These are phyloP conservation scores for Sycophila texana DNA, from an alignment of 2,888 invertebrate genomes.

Conservation along the genomic window DNA sequence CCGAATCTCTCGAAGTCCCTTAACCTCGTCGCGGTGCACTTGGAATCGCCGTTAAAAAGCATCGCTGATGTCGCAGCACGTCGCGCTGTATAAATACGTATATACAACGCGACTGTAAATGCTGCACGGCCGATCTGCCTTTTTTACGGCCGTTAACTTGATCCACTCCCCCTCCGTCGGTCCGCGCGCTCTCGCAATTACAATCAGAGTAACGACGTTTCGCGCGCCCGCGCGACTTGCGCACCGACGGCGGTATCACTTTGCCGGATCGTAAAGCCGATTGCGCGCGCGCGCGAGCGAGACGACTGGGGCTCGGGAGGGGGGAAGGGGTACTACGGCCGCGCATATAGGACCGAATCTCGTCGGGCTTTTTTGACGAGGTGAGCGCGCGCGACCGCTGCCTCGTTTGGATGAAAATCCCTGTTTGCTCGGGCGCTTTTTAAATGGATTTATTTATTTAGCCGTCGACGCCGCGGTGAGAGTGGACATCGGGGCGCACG, in stretches of 20 bases:
- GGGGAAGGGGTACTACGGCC: no score
- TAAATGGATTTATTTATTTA: conserved; percentile 34
- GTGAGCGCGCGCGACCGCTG: not conserved
- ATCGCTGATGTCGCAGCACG: conserved; percentile 1
- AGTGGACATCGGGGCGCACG: not conserved
- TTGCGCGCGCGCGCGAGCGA: conserved; percentile 51
- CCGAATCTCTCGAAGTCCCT: not conserved
- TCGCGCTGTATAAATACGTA: conserved; percentile 21
- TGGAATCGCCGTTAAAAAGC: not conserved
- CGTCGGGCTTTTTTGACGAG: conserved; percentile 19
- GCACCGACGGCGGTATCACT: conserved; percentile 44
- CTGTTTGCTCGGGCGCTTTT: conserved; percentile 35
- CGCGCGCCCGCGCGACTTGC: conserved; percentile 46
- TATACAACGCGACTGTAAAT: conserved; percentile 5
- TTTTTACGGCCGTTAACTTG: conserved; percentile 53
- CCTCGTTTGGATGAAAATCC: conserved; percentile 29
- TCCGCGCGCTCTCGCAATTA: conserved; percentile 63
- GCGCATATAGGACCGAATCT: conserved; percentile 7
- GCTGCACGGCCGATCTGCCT: conserved; percentile 32
- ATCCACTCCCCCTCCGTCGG: conserved; percentile 48
- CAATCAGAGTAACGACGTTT: conserved; percentile 70
- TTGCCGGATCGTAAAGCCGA: conserved; percentile 61
- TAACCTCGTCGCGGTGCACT: no score
- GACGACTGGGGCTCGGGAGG: not conserved
- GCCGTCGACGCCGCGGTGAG: not conserved